Conservation (phyloP, 2,113 vertebrate species). For the Dicrurus megarhynchus region DNA sequence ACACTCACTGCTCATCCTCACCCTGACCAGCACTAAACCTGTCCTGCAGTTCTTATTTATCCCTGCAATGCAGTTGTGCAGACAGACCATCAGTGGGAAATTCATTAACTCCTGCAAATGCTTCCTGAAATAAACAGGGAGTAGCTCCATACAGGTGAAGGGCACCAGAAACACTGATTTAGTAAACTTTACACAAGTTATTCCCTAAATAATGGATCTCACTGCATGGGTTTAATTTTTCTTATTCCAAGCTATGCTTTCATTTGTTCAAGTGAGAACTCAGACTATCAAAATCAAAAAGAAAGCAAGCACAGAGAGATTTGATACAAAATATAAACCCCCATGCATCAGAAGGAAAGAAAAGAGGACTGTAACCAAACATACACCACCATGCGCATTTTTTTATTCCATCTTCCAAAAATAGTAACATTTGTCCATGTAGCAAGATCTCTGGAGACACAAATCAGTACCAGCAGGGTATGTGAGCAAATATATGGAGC, state of each 20-base stretch:
- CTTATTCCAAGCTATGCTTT: not conserved
- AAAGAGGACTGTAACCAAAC: not conserved
- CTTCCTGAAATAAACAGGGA: not conserved
- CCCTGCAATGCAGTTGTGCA: not conserved
- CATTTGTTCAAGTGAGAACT: not conserved
- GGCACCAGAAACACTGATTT: not conserved
- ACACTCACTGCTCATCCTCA: not conserved
- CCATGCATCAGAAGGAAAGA: not conserved
- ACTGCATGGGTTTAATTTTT: not conserved
- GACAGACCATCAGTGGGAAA: not conserved
- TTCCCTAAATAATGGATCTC: not conserved
- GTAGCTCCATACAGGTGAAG: not conserved
- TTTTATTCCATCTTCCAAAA: not conserved
- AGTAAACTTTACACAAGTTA: not conserved
- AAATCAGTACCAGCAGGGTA: not conserved
- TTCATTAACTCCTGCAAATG: not conserved
- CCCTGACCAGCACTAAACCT: not conserved
- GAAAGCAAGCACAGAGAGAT: not conserved
- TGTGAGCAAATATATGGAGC: not conserved
- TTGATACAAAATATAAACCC: not conserved
- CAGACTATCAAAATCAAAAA: not conserved
- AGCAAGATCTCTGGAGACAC: not conserved
- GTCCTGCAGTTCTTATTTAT: not conserved
- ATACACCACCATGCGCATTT: not conserved
- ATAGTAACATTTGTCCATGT: not conserved